Evolutionary conservation across 1,140 invertebrate genomes (phyloP), one percentile per base, ranked within the genome.

Genomic region (Solenopsis fugax): DNA sequence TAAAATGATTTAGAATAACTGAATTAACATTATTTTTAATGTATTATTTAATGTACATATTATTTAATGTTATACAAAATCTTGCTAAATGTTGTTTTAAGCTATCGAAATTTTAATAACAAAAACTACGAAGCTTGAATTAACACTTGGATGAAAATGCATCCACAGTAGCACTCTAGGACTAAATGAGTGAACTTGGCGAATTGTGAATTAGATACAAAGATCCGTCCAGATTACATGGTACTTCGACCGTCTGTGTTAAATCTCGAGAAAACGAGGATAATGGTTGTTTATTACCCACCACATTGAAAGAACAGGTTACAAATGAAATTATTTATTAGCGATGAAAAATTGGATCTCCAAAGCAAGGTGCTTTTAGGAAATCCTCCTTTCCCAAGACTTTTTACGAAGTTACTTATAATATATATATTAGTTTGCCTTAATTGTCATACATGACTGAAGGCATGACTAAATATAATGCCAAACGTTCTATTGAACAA

Each of bases 211-310:
- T 58, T 81, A 85, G 85, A 12, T 82, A 91, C 60, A 72, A 89
- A 67, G 87, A 91, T 85, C 87, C 89, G 91, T 91, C 89, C 89
- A 91, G 67, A 58, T 73, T 24, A 85, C 81, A 82, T 85, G 65
- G 60, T 75, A 87, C 45, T 87, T 60, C 29, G 76, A 89, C 65
- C 29, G 67, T 75, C 29, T 82, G 21, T 86, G 52, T 87, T 80
- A 81, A 87, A 41, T 77, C 72, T 41, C 16, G 12, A 50, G 37
- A n/a, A 9, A 13, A 60, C 16, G 54, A 69, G 21, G 60, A 24
- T 54, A 58, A 86, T 54, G 7, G 48, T 54, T 29, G n/a, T 56
- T 18, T 56, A 52, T 69, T 24, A 78, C 10, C 58, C 50, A 24
- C 13, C 29, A 52, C 12, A 24, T 77, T 37, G 12, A 78, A n/a